phyloP scores from a whole-genome alignment of 1,140 invertebrate species.

The Cecropterus lyciades region DNA sequence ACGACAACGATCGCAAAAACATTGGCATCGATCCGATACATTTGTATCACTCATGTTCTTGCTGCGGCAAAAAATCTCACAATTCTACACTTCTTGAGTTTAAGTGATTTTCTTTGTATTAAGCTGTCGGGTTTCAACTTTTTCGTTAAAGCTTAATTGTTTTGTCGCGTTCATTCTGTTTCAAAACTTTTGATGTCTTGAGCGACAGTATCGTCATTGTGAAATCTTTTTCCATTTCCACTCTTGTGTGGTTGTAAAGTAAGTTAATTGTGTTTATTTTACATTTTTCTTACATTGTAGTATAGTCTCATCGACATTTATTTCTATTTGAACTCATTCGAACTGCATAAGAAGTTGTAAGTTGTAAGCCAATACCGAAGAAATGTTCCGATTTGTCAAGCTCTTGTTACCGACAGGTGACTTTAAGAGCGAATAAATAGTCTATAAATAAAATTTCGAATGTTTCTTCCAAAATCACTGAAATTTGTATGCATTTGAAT shows the following conservation, averaged over 20 bases:
- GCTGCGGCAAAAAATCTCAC: constrained; percentile 33
- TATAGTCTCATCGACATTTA: constrained; percentile 3
- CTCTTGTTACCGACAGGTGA: too few species aligned
- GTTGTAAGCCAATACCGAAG: too few species aligned
- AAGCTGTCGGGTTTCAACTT: constrained; percentile 57
- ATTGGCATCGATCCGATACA: constrained; percentile 54
- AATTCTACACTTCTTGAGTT: constrained; percentile 51
- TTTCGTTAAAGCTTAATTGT: constrained; percentile 70
- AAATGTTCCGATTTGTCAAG: too few species aligned
- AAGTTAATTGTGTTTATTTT: constrained; percentile 3
- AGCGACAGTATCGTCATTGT: constrained; percentile 22
- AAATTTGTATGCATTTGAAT: too few species aligned
- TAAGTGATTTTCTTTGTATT: constrained; percentile 73
- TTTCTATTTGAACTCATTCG: neutral
- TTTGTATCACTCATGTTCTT: constrained; percentile 55
- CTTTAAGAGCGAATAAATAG: too few species aligned
- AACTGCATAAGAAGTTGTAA: too few species aligned
- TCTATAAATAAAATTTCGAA: too few species aligned
- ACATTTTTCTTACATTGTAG: neutral
- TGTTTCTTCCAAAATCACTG: too few species aligned
- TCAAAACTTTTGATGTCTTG: constrained; percentile 29
- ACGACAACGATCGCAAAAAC: constrained; percentile 66
- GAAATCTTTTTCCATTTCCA: constrained; percentile 20
- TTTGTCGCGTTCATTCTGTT: constrained; percentile 41
- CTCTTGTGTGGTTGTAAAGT: constrained; percentile 14